These are phyloP conservation scores for Australoheros facetus DNA, from an alignment of 2,797 vertebrate genomes.

Conservation along the genomic window DNA sequence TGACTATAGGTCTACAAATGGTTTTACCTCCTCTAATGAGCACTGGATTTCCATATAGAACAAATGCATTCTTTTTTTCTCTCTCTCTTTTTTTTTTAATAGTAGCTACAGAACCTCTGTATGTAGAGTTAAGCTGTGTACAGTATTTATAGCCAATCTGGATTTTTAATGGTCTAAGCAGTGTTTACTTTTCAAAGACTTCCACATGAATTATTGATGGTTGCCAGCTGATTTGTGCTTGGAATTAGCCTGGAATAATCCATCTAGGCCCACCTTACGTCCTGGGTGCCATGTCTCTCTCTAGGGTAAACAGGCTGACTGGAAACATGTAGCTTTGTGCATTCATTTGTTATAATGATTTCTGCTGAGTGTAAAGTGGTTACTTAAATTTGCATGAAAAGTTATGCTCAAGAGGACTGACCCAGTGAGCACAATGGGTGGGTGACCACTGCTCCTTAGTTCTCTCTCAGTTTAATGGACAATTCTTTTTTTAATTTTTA, in stretches of 20 bases:
- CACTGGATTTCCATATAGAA: constrained; percentile 58
- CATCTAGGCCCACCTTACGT: constrained; percentile 48
- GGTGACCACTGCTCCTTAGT: neutral
- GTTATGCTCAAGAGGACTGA: neutral
- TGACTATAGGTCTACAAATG: constrained; percentile 40
- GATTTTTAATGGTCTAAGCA: constrained; percentile 72
- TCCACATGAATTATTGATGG: constrained; percentile 79
- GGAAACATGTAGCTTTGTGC: constrained; percentile 42
- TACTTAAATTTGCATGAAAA: constrained; percentile 32
- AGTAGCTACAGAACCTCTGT: constrained; percentile 33
- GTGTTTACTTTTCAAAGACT: constrained; percentile 77
- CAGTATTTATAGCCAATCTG: constrained; percentile 53
- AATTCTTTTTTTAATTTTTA: neutral
- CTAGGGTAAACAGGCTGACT: constrained; percentile 57
- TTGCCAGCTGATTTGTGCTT: constrained; percentile 64
- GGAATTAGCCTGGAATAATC: constrained; percentile 71
- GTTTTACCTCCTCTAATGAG: constrained; percentile 66
- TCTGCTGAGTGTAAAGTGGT: constrained; percentile 40
- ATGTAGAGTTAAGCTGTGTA: constrained; percentile 42
- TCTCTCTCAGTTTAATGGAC: neutral
- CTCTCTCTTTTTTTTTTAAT: neutral
- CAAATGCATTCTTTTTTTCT: neutral
- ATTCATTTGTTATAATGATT: constrained; percentile 57
- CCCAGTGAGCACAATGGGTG: neutral
- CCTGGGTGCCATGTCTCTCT: constrained; percentile 50